These are phyloP conservation scores for Petrocephalus schoutedeni DNA, from an alignment of 2,797 vertebrate genomes.

Conservation along the genomic window DNA sequence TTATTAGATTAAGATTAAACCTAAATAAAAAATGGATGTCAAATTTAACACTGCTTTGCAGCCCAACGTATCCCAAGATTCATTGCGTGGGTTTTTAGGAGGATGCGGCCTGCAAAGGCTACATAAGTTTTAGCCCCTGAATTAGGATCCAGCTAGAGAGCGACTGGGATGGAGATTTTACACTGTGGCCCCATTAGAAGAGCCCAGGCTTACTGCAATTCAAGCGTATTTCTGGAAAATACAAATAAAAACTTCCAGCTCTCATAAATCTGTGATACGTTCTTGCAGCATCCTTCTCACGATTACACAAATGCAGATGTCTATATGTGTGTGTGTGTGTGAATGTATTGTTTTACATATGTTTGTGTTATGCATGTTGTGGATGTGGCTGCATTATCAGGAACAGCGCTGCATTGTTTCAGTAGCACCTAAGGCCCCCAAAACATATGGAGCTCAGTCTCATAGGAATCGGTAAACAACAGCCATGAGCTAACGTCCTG, in stretches of 20 bases:
- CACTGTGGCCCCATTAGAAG: background rate
- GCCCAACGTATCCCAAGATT: background rate
- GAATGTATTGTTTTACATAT: background rate
- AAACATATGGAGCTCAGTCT: background rate
- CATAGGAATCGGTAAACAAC: background rate
- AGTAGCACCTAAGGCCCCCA: background rate
- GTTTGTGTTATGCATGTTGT: background rate
- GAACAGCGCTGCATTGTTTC: background rate
- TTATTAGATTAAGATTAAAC: background rate
- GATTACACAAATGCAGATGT: background rate
- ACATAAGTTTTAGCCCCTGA: background rate
- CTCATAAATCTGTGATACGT: background rate
- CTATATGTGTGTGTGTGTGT: background rate
- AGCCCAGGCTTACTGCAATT: background rate
- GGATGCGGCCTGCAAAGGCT: background rate
- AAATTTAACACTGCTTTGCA: background rate
- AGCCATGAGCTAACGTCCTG: background rate
- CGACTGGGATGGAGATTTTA: background rate
- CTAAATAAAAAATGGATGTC: background rate
- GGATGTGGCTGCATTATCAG: background rate
- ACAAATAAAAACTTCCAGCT: conserved; percentile 22
- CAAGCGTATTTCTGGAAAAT: conserved; percentile 7
- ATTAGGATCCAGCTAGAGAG: background rate
- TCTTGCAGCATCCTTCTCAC: background rate
- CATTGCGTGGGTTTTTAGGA: background rate